Evolutionary conservation across 2,797 vertebrate genomes (phyloP).

Genomic region (Nyctalus aviator): DNA sequence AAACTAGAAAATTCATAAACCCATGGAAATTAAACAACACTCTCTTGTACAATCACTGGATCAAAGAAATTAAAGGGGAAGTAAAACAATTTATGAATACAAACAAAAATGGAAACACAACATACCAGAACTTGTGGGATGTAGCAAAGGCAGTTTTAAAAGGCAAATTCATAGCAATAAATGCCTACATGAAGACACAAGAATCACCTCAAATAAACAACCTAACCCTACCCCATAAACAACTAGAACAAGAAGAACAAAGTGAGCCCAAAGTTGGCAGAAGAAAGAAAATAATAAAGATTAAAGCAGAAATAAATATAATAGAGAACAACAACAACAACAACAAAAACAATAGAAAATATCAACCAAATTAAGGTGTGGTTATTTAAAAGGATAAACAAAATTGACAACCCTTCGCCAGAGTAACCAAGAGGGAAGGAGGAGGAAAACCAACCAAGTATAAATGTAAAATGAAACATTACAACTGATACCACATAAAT

Average conservation of each 20-base stretch:
- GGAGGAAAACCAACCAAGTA: background rate
- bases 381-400: background rate
- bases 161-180: background rate
- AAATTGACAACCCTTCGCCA: background rate
- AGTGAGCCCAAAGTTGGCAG: background rate
- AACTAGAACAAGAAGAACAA: background rate
- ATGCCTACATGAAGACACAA: background rate
- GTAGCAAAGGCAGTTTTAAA: background rate
- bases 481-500: background rate
- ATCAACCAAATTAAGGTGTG: background rate
- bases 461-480: background rate
- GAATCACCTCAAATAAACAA: background rate
- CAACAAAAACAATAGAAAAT: background rate
- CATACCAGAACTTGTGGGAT: background rate
- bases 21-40: background rate
- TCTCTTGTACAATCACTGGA: background rate
- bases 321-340: background rate
- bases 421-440: background rate
- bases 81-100: background rate
- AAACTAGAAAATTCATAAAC: background rate
- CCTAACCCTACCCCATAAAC: background rate
- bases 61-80: background rate
- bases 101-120: background rate
- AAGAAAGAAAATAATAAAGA: background rate
- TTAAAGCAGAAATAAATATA: background rate